Evolutionary conservation across 2,113 vertebrate genomes (phyloP).

Genomic region (Procavia capensis): DNA sequence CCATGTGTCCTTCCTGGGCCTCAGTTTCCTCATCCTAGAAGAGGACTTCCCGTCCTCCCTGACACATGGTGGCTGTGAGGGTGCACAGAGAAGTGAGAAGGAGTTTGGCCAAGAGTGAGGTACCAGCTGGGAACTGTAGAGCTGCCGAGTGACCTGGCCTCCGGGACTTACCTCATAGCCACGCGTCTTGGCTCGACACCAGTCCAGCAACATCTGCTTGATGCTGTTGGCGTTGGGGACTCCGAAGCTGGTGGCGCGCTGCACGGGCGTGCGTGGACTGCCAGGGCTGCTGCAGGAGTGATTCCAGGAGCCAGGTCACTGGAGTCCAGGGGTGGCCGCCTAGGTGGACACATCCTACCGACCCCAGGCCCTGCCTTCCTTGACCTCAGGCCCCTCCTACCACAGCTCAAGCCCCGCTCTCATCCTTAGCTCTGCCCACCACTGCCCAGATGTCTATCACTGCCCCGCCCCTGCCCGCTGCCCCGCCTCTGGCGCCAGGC

Average conservation of each 20-base stretch:
- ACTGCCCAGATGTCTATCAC: accelerated
- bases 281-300: conserved; percentile 86
- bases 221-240: conserved; percentile 98
- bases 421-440: no score
- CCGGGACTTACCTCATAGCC: conserved; percentile 92
- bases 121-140: background rate
- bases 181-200: conserved; percentile 98
- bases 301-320: background rate
- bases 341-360: accelerated
- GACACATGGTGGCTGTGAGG: background rate
- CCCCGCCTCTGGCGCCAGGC: conserved; percentile 6
- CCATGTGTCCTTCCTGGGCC: background rate
- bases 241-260: conserved; percentile 95
- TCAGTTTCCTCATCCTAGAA: background rate
- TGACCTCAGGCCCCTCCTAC: background rate
- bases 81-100: background rate
- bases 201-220: conserved; percentile 99
- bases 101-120: background rate
- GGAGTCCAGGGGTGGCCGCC: accelerated
- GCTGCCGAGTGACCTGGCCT: background rate
- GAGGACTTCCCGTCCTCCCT: background rate
- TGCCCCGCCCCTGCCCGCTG: accelerated
- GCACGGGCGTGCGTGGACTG: conserved; percentile 87
- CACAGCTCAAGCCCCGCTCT: background rate
- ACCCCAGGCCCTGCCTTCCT: background rate